These are phyloP conservation scores for Meloidogyne hapla DNA, from an alignment of 1,140 invertebrate species.

Conservation along the genomic window DNA sequence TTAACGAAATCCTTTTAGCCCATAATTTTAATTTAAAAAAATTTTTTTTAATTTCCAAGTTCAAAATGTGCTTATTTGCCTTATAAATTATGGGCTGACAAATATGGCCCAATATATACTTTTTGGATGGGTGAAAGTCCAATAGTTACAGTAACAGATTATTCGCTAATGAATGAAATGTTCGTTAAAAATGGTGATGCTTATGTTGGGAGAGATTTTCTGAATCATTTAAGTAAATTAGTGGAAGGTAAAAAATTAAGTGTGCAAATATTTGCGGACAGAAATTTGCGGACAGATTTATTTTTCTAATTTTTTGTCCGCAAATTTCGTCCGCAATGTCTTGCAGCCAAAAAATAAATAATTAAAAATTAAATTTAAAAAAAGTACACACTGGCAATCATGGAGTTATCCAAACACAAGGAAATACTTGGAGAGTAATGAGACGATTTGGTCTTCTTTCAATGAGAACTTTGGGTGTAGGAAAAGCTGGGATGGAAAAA, in stretches of 20 bases:
- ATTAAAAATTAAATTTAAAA: not conserved
- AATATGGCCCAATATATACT: constrained; percentile 32
- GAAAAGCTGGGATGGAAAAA: constrained; percentile 28
- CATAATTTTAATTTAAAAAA: not conserved
- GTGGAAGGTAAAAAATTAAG: not conserved
- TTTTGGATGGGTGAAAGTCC: constrained; percentile 34
- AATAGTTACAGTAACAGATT: constrained; percentile 26
- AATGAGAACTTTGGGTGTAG: constrained; percentile 36
- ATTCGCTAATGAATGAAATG: constrained; percentile 9
- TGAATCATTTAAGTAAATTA: not conserved
- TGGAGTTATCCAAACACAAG: constrained; percentile 41
- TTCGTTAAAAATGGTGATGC: constrained; percentile 10
- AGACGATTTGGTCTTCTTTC: constrained; percentile 33
- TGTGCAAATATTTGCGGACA: too few species aligned
- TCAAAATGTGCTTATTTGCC: constrained; percentile 12
- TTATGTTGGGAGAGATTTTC: constrained; percentile 10
- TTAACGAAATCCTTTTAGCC: not conserved
- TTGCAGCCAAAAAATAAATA: too few species aligned
- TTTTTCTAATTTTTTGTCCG: too few species aligned
- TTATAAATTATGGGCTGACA: constrained; percentile 11
- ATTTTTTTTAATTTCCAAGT: not conserved
- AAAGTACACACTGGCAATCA: constrained; percentile 7
- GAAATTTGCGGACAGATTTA: too few species aligned
- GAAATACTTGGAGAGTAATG: constrained; percentile 33
- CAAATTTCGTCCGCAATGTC: too few species aligned